Base-by-base conservation (phyloP, 2,113 vertebrate species). In the Solea senegalensis region DNA sequence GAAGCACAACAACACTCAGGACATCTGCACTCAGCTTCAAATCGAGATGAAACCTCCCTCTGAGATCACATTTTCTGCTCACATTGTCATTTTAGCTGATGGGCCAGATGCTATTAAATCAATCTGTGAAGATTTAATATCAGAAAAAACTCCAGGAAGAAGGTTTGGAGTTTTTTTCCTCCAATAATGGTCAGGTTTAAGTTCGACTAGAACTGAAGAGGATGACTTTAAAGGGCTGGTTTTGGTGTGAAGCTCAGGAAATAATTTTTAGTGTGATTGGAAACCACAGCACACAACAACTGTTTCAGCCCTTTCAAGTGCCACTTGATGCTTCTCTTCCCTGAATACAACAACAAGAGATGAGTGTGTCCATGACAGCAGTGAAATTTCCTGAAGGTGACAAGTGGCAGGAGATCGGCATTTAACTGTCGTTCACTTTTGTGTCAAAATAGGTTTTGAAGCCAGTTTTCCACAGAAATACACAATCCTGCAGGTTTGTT, bases 11-110 rank as follows among this genome's bases (percentile, higher is more conserved):
- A 90, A 87, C 84, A 88, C 13, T 40, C 51, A 55, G 79, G 61
- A 88, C 89, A 89, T 89, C 89, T 91, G 89, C 86, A 72, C 82
- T 54, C 58, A 7, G 83, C 67, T 55, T 76, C 76, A 64, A 48
- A 78, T 64, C 0, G 5, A 57, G 76, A 56, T 45, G 59, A 69
- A 51, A 40, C 78, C 80, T 81, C 86, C 85, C 74, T 72, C 77
- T 70, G 82, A 59, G 83, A 53, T 72, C 79, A 60, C 49, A 65
- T 15, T 62, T 61, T 63, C 63, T 57, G 63, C 39, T 53, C 70
- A 64, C 48, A 3, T 34, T 58, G 45, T 0, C 1, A n/a, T 56
- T 28, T 61, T 55, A 8, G 6, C 4, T n/a, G 21, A 28, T 65
- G 45, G 45, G 14, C 5, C 14, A 2, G 2, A 21, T 27, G 21